Evolutionary conservation across 2,797 vertebrate genomes (phyloP).

Genomic region (Avahi laniger): DNA sequence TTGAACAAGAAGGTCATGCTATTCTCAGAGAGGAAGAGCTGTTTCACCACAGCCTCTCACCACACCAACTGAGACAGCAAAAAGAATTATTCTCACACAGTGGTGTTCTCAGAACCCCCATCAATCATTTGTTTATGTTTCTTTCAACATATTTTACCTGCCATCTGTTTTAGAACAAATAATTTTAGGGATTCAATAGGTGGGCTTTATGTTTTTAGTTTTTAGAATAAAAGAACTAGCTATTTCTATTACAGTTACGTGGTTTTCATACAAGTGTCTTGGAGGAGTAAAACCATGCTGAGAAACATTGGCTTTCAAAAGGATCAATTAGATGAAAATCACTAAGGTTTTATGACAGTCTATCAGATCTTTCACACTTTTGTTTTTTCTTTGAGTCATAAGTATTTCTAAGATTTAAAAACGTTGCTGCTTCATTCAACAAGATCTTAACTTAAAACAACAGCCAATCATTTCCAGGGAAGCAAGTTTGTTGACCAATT

Average conservation of each 20-base stretch:
- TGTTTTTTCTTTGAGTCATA: not conserved
- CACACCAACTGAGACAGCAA: constrained; percentile 56
- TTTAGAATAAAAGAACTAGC: not conserved
- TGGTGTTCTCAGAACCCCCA: constrained; percentile 45
- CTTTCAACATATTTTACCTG: constrained; percentile 56
- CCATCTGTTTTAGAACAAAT: not conserved
- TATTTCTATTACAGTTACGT: not conserved
- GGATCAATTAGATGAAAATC: not conserved
- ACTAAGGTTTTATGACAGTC: not conserved
- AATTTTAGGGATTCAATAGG: not conserved
- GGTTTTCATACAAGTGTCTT: not conserved
- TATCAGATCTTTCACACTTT: not conserved
- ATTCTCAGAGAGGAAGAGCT: constrained; percentile 75
- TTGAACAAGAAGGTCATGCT: constrained; percentile 55
- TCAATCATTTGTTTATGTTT: constrained; percentile 58
- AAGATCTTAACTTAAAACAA: constrained; percentile 41
- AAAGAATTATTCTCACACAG: constrained; percentile 60
- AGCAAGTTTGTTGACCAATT: not conserved
- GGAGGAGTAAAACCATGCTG: not conserved
- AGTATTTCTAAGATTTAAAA: constrained; percentile 20
- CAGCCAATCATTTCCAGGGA: constrained; percentile 19
- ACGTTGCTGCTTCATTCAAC: not conserved
- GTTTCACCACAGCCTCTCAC: constrained; percentile 75
- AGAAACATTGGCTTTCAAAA: not conserved
- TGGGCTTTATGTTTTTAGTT: not conserved